Base-by-base conservation (phyloP, 1,140 invertebrate genomes). In the Stenopsyche tienmushanensis region DNA sequence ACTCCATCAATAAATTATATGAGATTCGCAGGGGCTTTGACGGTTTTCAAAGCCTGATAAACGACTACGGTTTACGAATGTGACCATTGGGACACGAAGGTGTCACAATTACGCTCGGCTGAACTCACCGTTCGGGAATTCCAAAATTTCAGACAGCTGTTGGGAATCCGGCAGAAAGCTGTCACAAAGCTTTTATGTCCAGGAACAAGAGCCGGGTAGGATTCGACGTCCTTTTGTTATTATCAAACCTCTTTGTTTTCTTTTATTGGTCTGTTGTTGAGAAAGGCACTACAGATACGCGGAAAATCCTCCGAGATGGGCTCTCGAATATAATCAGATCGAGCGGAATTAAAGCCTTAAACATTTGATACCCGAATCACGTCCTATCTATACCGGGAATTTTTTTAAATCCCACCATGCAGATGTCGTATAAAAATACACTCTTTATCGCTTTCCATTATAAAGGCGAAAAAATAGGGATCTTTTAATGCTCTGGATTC, bases 171-270 rank as follows among this genome's bases (percentile, higher is more conserved):
- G 24, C 54, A 13, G 54, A 42, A 24, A 47, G 21, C 57, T 60
- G 57, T 60, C 57, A 60, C 57, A 60, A 49, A 45, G 57, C 57
- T 60, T 60, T 60, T 44, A 25, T 34, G 57, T 34, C 18, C 8
- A 29, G 21, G 23, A 26, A 60, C 13, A 9, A 17, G 42, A 60
- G 47, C 44, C 7, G 10, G 8, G 44, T 47, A 5, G 18, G 44
- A 8, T 47, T 47, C 44, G 44, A 47, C 44, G 29, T 57, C 29
- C 54, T 57, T 57, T 57, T 42, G 52, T 54, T 54, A 54, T 54
- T 54, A 54, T 54, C 52, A 18, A 15, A n/a, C 25, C 20, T 54
- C 21, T 29, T 54, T 54, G 52, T 54, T 25, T 54, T 54, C 29
- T 54, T 15, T 29, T 29, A 54, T 54, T 29, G 52, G 39, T 54